phyloP scores from a whole-genome alignment of 2,888 invertebrate species.

The Phorcus lineatus region DNA sequence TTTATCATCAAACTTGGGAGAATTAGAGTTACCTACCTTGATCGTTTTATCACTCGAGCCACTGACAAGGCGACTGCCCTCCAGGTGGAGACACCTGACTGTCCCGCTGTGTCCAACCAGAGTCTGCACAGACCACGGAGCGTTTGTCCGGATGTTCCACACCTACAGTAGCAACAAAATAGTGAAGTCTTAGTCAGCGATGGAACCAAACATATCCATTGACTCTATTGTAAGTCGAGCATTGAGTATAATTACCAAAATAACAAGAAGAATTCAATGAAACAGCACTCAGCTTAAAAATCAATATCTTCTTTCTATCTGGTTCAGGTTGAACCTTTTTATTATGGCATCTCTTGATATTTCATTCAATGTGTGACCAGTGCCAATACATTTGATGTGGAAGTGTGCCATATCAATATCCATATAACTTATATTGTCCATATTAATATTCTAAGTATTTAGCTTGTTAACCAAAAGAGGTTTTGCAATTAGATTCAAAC shows the following conservation, averaged over 20 bases:
- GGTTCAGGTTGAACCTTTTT: no score
- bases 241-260: no score
- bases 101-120: constrained; percentile 78
- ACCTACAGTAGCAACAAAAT: constrained; percentile 67
- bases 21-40: constrained; percentile 64
- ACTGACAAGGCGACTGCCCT: constrained; percentile 75
- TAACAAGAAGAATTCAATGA: no score
- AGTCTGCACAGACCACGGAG: constrained; percentile 78
- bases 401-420: not conserved
- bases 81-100: constrained; percentile 77
- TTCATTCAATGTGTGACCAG: not conserved
- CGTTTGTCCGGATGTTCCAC: constrained; percentile 78
- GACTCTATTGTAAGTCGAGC: no score
- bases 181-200: no score
- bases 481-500: no score
- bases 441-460: no score
- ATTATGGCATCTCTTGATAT: not conserved
- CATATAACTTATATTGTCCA: not conserved
- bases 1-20: no score
- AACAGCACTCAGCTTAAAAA: no score
- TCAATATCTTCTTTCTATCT: no score
- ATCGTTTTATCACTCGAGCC: constrained; percentile 77
- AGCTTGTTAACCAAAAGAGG: no score
- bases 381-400: not conserved
- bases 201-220: no score